Percentiles rank a stretch among this genome's conserved stretches.
These are phyloP conservation scores for Strongylocentrotus purpuratus DNA, from an alignment of 35 echinoderm and acorn worm genomes.

Conservation along the genomic window DNA sequence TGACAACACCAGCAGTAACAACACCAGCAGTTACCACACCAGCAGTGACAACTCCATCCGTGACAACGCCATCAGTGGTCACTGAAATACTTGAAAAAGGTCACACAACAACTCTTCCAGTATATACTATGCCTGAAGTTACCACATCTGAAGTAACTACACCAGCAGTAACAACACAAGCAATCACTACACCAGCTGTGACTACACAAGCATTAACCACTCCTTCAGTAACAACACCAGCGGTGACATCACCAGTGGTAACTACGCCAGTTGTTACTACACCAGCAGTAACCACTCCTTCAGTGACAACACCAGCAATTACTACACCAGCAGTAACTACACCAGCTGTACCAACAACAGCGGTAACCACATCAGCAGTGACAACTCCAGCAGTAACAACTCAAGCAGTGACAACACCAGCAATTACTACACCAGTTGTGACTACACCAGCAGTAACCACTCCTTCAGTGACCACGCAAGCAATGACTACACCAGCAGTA, in stretches of 20 bases:
- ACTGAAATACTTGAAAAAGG: not conserved
- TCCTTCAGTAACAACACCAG: not conserved
- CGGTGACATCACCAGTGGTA: not conserved
- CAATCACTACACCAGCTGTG: not conserved
- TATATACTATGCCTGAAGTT: not conserved
- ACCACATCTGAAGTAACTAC: conserved; percentile 18
- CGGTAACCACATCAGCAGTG: not conserved
- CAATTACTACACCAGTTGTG: not conserved
- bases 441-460: not conserved
- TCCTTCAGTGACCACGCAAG: not conserved
- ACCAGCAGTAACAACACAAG: not conserved
- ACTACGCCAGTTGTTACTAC: not conserved
- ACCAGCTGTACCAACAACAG: not conserved
- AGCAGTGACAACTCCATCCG: conserved; percentile 4
- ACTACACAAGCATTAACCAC: not conserved
- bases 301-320: not conserved
- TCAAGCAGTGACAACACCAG: not conserved
- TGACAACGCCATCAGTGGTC: not conserved
- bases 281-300: not conserved
- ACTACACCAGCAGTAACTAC: not conserved
- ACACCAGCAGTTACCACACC: conserved; percentile 47
- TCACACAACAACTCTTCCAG: conserved; percentile 24
- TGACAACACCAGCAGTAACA: conserved; percentile 50
- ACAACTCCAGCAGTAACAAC: not conserved
- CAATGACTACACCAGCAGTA: not conserved